A percentile compares a stretch with the other conserved stretches of the same genome.
Evolutionary conservation across 2,113 vertebrate genomes (phyloP).

Genomic region (Mionectes macconnelli): DNA sequence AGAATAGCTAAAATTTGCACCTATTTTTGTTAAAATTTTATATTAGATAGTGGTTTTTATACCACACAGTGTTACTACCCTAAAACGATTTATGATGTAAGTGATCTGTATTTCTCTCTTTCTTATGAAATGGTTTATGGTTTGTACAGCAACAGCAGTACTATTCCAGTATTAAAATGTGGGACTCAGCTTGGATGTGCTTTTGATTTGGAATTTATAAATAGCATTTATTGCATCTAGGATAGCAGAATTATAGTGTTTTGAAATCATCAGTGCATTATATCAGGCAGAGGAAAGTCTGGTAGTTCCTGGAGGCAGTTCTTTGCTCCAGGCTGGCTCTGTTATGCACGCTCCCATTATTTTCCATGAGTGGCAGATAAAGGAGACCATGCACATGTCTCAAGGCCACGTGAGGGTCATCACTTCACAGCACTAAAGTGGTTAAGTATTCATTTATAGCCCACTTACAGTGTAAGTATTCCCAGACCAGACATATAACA

Average conservation of each 20-base stretch:
- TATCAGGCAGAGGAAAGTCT: not conserved
- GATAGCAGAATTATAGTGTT: not conserved
- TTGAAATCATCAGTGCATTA: not conserved
- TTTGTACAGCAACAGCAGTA: not conserved
- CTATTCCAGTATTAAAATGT: not conserved
- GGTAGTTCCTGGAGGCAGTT: not conserved
- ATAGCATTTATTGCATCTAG: not conserved
- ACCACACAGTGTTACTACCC: not conserved
- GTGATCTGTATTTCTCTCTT: not conserved
- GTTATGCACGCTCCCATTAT: not conserved
- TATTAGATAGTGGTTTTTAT: not conserved
- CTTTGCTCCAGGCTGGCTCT: not conserved
- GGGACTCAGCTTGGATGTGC: not conserved
- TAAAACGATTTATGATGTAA: not conserved
- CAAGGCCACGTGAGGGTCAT: constrained; percentile 35
- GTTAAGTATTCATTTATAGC: constrained; percentile 49
- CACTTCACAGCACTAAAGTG: constrained; percentile 13
- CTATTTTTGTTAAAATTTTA: not conserved
- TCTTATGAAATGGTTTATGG: not conserved
- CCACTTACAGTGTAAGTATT: constrained; percentile 19
- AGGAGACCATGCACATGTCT: not conserved
- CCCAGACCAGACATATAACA: constrained; percentile 22
- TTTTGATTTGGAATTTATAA: constrained; percentile 15
- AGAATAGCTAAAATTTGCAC: not conserved
- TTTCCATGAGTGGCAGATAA: constrained; percentile 17